Percentiles rank a stretch among this genome's conserved stretches.
Evolutionary conservation across 2,888 invertebrate species (phyloP).

Genomic region (Mantis religiosa): DNA sequence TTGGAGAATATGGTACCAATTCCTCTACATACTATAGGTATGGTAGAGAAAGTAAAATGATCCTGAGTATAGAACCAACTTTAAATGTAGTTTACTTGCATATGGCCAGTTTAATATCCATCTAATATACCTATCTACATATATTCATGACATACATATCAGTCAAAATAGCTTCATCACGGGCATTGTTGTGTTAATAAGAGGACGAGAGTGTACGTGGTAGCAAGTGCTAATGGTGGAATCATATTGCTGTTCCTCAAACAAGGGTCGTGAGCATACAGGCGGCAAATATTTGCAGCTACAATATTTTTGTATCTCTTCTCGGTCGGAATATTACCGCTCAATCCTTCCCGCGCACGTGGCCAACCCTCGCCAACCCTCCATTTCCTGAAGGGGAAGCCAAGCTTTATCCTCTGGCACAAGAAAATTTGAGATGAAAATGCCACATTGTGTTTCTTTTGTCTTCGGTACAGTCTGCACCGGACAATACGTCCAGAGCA

Average conservation of each 20-base stretch:
- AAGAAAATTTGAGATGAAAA: not conserved
- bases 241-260: constrained; percentile 14
- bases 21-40: too few species aligned
- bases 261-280: not conserved
- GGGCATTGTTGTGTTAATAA: not conserved
- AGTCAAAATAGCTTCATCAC: not conserved
- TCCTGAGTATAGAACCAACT: too few species aligned
- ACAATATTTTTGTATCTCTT: constrained; percentile 4
- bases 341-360: not conserved
- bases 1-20: too few species aligned
- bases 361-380: not conserved
- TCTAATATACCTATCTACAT: too few species aligned
- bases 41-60: too few species aligned
- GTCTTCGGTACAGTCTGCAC: not conserved
- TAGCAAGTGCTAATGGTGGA: constrained; percentile 10
- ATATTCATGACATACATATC: not conserved
- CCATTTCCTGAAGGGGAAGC: not conserved
- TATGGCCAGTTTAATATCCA: too few species aligned
- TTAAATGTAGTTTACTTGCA: too few species aligned
- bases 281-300: constrained; percentile 2
- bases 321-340: not conserved
- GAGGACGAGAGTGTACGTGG: not conserved
- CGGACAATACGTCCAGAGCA: not conserved
- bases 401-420: not conserved
- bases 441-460: not conserved